Evolutionary conservation across 1,140 invertebrate genomes (phyloP).

Genomic region (Caenorhabditis remanei): DNA sequence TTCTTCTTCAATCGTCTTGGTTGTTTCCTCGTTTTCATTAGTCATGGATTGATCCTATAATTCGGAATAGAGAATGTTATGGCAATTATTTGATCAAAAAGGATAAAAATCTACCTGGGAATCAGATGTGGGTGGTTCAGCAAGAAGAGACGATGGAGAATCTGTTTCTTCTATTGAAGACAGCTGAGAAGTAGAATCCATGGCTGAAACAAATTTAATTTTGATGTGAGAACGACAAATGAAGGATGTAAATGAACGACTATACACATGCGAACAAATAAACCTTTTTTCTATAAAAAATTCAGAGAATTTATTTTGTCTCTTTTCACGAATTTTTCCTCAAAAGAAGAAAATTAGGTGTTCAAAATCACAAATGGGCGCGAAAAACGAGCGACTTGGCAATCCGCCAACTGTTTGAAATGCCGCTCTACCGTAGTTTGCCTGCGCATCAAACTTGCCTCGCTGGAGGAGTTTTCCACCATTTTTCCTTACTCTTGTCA

Average conservation of each 20-base stretch:
- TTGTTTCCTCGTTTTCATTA: background rate
- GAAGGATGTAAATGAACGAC: too few species aligned
- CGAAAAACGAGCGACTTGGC: slow-evolving; percentile 11
- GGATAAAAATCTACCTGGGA: background rate
- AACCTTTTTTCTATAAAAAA: too few species aligned
- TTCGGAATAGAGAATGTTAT: background rate
- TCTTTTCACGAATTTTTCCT: background rate
- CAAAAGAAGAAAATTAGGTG: background rate
- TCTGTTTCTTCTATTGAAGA: slow-evolving; percentile 9
- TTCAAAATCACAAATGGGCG: background rate
- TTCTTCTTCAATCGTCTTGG: background rate
- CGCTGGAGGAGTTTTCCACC: slow-evolving; percentile 7
- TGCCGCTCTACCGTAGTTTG: slow-evolving; percentile 31
- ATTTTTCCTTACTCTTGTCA: slow-evolving; percentile 42
- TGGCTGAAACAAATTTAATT: background rate
- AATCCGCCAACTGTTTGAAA: slow-evolving; percentile 39
- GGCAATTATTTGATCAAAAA: background rate
- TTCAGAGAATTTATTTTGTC: background rate
- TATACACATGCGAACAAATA: too few species aligned
- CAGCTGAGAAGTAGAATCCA: background rate
- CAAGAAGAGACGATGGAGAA: background rate
- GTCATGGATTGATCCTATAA: background rate
- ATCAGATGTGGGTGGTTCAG: background rate
- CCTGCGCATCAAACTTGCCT: slow-evolving; percentile 39
- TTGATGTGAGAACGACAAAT: background rate